A percentile compares a stretch with the other conserved stretches of the same genome.
These are phyloP conservation scores for Neopipo cinnamomea DNA, from an alignment of 2,113 vertebrate genomes.

Conservation along the genomic window DNA sequence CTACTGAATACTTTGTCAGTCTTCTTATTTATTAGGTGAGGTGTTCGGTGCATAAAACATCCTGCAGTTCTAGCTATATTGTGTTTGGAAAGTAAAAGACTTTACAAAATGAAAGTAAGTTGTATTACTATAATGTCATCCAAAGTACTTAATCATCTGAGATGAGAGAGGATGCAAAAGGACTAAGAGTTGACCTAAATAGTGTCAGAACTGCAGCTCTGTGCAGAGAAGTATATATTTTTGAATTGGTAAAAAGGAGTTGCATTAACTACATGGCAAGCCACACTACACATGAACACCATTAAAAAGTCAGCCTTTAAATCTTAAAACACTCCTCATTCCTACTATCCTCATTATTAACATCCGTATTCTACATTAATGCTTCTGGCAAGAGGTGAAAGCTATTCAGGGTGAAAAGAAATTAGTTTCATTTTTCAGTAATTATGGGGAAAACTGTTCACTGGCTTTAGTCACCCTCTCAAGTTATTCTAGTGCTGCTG, in stretches of 20 bases:
- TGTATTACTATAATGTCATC: background rate
- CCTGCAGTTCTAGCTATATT: background rate
- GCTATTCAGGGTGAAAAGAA: slow-evolving; percentile 52
- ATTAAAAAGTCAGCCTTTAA: slow-evolving; percentile 46
- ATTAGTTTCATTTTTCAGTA: slow-evolving; percentile 65
- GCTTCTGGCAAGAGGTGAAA: slow-evolving; percentile 64
- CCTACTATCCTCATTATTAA: slow-evolving; percentile 52
- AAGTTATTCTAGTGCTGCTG: slow-evolving; percentile 52
- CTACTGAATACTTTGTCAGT: background rate
- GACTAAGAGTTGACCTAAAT: background rate
- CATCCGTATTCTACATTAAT: slow-evolving; percentile 21
- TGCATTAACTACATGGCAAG: background rate
- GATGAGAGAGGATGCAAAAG: background rate
- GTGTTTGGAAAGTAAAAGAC: background rate
- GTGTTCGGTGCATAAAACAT: background rate
- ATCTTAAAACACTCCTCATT: slow-evolving; percentile 43
- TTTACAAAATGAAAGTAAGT: background rate
- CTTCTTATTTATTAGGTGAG: background rate
- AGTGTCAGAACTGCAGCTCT: background rate
- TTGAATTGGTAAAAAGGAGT: background rate
- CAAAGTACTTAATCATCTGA: background rate
- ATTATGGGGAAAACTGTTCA: slow-evolving; percentile 47
- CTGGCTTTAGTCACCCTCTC: slow-evolving; percentile 43
- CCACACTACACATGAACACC: background rate
- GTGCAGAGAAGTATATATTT: background rate